Base-by-base conservation (phyloP, 2,113 vertebrate species). In the Dermatemys mawii region DNA sequence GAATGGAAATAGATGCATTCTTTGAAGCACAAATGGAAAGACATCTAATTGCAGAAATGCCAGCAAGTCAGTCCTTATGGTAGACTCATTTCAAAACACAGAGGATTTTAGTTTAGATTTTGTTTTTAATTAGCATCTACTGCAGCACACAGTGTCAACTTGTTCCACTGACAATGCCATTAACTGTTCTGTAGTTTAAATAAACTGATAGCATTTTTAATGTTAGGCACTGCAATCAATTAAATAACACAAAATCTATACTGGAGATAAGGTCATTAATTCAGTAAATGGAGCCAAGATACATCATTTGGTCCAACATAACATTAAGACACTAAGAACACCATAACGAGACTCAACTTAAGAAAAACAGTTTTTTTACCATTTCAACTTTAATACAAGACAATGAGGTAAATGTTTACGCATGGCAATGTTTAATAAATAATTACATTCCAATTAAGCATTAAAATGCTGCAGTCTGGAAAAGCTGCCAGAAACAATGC, bases 401-500 rank as follows among this genome's bases (percentile, higher is more conserved):
- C 93, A 95, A 96, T 96, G 91, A 95, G 4, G 91, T 97, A 94
- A 97, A 92, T 95, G 80, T 95, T 97, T 92, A 95, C 97, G 96
- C 92, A 97, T 91, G 94, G 78, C 94, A 97, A 92, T 97, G 81
- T 97, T 97, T 94, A 96, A 96, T 97, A 97, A 97, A 97, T 78
- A 97, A 97, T 93, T 93, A 97, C 94, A 98, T 97, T 98, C 98
- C 92, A 97, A 94, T 97, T 97, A 96, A 97, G 95, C 87, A 96
- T 90, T 97, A 96, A 96, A 97, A 97, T 88, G 95, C 89, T 98
- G 54, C 94, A 91, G 85, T 93, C 95, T 96, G 88, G 89, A 96
- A 97, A 93, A 97, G 89, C 93, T 97, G 96, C 96, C 94, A 97
- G 91, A 97, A 98, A 98, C 88, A 97, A 95, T 80, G 95, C 88